A percentile compares a stretch with the other conserved stretches of the same genome.
Conservation (phyloP, 2,113 vertebrate genomes). For the Melierax canorus region DNA sequence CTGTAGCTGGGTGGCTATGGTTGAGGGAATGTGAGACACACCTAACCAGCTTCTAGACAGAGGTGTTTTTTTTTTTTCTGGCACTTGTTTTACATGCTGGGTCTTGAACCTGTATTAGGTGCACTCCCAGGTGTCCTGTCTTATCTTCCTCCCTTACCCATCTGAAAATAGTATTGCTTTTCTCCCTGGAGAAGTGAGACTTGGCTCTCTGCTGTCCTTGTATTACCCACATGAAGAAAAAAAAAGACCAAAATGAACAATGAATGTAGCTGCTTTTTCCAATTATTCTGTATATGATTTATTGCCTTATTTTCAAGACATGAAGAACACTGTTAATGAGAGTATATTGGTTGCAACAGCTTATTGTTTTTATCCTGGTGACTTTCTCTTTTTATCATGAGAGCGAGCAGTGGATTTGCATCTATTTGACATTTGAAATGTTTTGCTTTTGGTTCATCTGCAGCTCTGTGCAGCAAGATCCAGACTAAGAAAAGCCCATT, state of each 20-base stretch:
- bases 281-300: slow-evolving; percentile 1
- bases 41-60: not conserved
- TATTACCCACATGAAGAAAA: not conserved
- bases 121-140: not conserved
- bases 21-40: not conserved
- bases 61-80: not conserved
- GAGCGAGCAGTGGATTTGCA: not conserved
- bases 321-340: not conserved
- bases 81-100: not conserved
- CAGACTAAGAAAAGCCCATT: not conserved
- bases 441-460: not conserved
- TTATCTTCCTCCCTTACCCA: not conserved
- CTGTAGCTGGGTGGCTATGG: not conserved
- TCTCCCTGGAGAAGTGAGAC: not conserved
- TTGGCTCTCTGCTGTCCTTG: not conserved
- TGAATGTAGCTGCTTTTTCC: not conserved
- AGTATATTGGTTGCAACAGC: not conserved
- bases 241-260: not conserved
- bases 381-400: not conserved
- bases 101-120: not conserved
- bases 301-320: not conserved
- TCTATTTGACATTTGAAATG: slow-evolving; percentile 12
- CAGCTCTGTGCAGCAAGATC: not conserved
- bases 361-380: slow-evolving; percentile 18
- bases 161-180: not conserved